phyloP scores from a whole-genome alignment of 1,140 invertebrate species.

The Agrypnia vestita region DNA sequence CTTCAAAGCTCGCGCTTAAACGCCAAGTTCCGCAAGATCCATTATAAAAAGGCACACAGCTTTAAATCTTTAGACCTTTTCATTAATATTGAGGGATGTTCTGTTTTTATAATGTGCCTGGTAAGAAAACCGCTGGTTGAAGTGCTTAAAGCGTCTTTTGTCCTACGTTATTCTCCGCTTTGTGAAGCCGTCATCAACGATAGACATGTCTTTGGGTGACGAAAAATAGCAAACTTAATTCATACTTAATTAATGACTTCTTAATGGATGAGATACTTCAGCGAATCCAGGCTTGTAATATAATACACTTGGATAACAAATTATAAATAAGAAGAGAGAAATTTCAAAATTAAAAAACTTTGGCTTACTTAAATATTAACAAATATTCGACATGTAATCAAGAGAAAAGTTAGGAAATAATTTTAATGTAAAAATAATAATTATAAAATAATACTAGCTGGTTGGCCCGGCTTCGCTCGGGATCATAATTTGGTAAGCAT shows the following conservation, averaged over 20 bases:
- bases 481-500: too few relatives aligned
- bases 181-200: constrained; percentile 33
- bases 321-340: too few relatives aligned
- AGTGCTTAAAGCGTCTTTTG: constrained; percentile 53
- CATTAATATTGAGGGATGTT: neutral
- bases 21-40: constrained; percentile 1
- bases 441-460: too few relatives aligned
- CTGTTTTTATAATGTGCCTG: constrained; percentile 3
- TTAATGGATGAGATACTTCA: constrained; percentile 56
- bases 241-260: constrained; percentile 60
- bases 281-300: neutral
- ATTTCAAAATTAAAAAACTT: too few relatives aligned
- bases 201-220: constrained; percentile 45
- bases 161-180: constrained; percentile 52
- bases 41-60: constrained; percentile 21
- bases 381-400: too few relatives aligned
- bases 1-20: constrained; percentile 15
- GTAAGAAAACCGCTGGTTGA: neutral
- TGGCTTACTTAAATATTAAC: too few relatives aligned
- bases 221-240: constrained; percentile 50
- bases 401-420: too few relatives aligned
- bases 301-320: neutral
- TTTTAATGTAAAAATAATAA: too few relatives aligned
- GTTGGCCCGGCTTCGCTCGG: too few relatives aligned
- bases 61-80: neutral